phyloP scores from a whole-genome alignment of 1,140 invertebrate genomes.

The Planococcus citri region DNA sequence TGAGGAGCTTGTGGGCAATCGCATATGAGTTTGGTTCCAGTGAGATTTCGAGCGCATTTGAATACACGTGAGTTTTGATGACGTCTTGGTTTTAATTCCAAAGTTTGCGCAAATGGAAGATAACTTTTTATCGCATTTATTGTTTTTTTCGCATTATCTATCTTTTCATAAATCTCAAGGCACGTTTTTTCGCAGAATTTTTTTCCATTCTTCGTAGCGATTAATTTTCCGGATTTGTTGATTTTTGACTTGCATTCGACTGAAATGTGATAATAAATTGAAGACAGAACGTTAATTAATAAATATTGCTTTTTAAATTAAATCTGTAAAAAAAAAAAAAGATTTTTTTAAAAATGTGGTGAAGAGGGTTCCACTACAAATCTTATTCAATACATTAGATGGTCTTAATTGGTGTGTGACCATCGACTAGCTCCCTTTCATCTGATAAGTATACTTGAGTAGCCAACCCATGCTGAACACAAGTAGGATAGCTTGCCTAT shows the following conservation, averaged over 20 bases:
- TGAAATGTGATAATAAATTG: not conserved
- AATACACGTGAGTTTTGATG: not conserved
- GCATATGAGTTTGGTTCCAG: not conserved
- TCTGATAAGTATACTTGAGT: no score
- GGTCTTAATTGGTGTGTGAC: no score
- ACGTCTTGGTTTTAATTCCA: not conserved
- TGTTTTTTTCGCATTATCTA: not conserved
- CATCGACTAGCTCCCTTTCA: no score
- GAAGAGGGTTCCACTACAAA: no score
- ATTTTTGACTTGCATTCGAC: not conserved
- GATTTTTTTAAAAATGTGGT: no score
- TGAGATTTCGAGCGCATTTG: not conserved
- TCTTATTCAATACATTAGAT: no score
- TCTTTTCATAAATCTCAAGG: not conserved
- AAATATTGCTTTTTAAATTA: no score
- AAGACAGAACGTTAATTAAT: no score
- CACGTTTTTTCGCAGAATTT: not conserved
- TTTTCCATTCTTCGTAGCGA: not conserved
- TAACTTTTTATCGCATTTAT: not conserved
- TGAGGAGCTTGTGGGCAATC: not conserved
- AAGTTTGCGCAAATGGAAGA: not conserved
- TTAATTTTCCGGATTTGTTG: not conserved
- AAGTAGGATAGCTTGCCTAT: no score
- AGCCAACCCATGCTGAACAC: no score
- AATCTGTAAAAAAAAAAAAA: no score